Evolutionary conservation across 2,113 vertebrate genomes (phyloP).

Genomic region (Periophthalmodon schlosseri): DNA sequence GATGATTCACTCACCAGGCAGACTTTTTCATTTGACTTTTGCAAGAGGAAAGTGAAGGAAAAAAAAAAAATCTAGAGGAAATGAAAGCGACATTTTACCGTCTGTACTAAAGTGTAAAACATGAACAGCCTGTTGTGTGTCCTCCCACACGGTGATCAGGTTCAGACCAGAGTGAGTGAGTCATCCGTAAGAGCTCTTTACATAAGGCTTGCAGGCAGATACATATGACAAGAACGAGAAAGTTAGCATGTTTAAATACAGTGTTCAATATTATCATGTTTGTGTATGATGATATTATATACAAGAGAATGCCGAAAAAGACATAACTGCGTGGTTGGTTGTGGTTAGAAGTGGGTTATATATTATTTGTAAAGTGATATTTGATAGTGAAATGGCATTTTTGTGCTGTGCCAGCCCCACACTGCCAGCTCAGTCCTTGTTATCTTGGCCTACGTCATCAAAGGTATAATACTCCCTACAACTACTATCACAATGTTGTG

Average conservation of each 20-base stretch:
- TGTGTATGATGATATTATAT: not conserved
- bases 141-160: constrained; percentile 57
- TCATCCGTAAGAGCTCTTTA: constrained; percentile 57
- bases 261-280: not conserved
- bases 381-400: too few relatives aligned
- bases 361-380: too few relatives aligned
- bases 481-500: too few relatives aligned
- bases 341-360: too few relatives aligned
- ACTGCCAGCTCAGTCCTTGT: too few relatives aligned
- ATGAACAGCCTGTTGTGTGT: constrained; percentile 15
- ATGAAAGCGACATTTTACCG: not conserved
- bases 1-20: not conserved
- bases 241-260: not conserved
- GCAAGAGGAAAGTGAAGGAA: not conserved
- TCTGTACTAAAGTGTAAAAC: not conserved
- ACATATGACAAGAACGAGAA: constrained; percentile 2
- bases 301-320: too few relatives aligned
- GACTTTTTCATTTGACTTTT: not conserved
- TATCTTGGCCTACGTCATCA: too few relatives aligned
- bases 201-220: constrained; percentile 37
- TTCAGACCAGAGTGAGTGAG: constrained; percentile 52
- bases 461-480: too few relatives aligned
- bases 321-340: too few relatives aligned
- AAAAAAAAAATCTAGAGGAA: not conserved
- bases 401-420: too few relatives aligned